Evolutionary conservation across 2,797 vertebrate species (phyloP).

Genomic region (Cirrhinus mrigala): DNA sequence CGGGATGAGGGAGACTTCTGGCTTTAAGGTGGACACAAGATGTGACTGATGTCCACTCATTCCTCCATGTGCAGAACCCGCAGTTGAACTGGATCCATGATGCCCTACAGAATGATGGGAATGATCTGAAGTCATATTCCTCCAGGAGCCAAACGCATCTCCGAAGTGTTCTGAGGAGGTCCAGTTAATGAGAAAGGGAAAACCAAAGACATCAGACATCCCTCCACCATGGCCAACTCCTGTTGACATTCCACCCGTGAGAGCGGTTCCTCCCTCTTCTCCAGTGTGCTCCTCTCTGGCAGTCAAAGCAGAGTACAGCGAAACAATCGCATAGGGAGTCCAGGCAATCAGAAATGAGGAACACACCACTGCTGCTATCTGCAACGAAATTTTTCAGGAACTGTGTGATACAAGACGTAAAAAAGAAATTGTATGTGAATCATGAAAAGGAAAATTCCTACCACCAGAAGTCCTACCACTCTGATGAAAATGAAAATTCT

Average conservation of each 20-base stretch:
- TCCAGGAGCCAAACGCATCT: slow-evolving; percentile 39
- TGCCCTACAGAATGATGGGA: neutral
- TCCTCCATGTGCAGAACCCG: slow-evolving; percentile 18
- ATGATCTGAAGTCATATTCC: slow-evolving; percentile 28
- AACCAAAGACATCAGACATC: slow-evolving; percentile 33
- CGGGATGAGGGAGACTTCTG: slow-evolving; percentile 67
- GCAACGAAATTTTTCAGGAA: slow-evolving; percentile 21
- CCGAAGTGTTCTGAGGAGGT: slow-evolving; percentile 55
- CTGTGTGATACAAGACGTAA: neutral
- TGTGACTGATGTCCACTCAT: neutral
- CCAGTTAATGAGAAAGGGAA: slow-evolving; percentile 64
- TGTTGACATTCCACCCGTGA: neutral
- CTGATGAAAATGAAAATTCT: too few species aligned
- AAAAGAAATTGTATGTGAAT: neutral
- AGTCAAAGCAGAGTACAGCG: slow-evolving; percentile 67
- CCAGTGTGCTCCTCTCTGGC: slow-evolving; percentile 56
- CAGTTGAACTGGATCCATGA: slow-evolving; percentile 26
- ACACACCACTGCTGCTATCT: slow-evolving; percentile 72
- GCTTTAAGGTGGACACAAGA: slow-evolving; percentile 58
- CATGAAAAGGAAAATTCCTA: neutral
- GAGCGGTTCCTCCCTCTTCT: neutral
- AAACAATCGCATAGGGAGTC: slow-evolving; percentile 69
- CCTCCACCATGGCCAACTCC: neutral
- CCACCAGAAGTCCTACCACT: too few species aligned
- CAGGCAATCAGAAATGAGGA: slow-evolving; percentile 71